Conservation (phyloP, 2,113 vertebrate genomes). For the Oncorhynchus gorbuscha region DNA sequence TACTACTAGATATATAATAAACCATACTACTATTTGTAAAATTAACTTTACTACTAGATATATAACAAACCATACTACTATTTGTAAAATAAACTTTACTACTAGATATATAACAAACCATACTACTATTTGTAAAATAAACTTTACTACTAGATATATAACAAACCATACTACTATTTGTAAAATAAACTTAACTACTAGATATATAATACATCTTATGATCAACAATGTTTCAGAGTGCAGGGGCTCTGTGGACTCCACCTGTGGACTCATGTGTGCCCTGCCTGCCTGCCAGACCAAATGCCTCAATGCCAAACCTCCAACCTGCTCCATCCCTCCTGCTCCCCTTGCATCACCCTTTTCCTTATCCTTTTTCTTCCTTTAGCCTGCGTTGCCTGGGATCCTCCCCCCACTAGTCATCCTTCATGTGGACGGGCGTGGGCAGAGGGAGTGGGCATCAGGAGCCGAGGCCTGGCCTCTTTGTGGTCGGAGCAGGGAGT, state of each 20-base stretch:
- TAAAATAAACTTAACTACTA: too few relatives aligned
- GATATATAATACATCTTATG: slow-evolving; percentile 9
- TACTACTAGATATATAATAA: too few relatives aligned
- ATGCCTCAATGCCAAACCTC: slow-evolving; percentile 27
- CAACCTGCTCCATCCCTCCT: background rate
- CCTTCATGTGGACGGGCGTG: slow-evolving; percentile 75
- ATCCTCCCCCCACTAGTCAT: slow-evolving; percentile 47
- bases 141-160: too few relatives aligned
- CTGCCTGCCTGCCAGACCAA: slow-evolving; percentile 31
- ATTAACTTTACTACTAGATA: too few relatives aligned
- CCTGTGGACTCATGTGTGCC: slow-evolving; percentile 18
- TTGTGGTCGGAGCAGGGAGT: slow-evolving; percentile 67
- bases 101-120: too few relatives aligned
- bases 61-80: too few relatives aligned
- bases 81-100: too few relatives aligned
- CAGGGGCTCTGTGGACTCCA: background rate
- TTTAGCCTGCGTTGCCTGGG: slow-evolving; percentile 42
- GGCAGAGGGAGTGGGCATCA: slow-evolving; percentile 67
- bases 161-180: too few relatives aligned
- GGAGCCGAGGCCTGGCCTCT: slow-evolving; percentile 57
- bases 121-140: too few relatives aligned
- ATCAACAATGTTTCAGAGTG: slow-evolving; percentile 54
- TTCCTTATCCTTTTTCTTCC: slow-evolving; percentile 34
- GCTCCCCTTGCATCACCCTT: background rate
- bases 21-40: too few relatives aligned